phyloP scores from a whole-genome alignment of 2,888 invertebrate genomes.

The Encarsia formosa region DNA sequence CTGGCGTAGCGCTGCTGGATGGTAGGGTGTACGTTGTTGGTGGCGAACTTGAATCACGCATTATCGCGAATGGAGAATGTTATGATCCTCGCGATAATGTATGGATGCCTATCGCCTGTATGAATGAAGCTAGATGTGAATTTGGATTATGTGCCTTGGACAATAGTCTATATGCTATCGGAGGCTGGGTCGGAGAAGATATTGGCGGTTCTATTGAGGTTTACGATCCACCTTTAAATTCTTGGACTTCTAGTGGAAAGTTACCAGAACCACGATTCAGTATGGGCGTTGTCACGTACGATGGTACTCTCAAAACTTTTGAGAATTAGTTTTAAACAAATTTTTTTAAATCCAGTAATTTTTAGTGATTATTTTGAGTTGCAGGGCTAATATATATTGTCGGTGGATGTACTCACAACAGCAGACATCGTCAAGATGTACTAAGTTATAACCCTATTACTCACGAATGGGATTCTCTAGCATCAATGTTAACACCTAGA shows the following conservation, averaged over 20 bases:
- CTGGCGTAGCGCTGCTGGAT: slow-evolving; percentile 79
- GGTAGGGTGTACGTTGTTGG: slow-evolving; percentile 88
- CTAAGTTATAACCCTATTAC: slow-evolving; percentile 77
- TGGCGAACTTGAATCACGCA: slow-evolving; percentile 86
- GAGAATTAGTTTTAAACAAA: neutral
- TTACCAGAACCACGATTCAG: slow-evolving; percentile 84
- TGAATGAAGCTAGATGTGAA: slow-evolving; percentile 84
- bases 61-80: slow-evolving; percentile 82
- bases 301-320: slow-evolving; percentile 56
- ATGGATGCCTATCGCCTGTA: slow-evolving; percentile 54
- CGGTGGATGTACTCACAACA: slow-evolving; percentile 80
- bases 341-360: neutral
- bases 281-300: slow-evolving; percentile 84
- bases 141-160: slow-evolving; percentile 83
- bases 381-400: slow-evolving; percentile 82
- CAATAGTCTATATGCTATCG: slow-evolving; percentile 80
- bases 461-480: slow-evolving; percentile 72
- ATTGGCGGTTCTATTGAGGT: slow-evolving; percentile 85
- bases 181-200: slow-evolving; percentile 91
- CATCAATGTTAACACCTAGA: slow-evolving; percentile 75
- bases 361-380: slow-evolving; percentile 25
- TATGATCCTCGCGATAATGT: slow-evolving; percentile 67
- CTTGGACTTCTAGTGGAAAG: slow-evolving; percentile 73
- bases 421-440: slow-evolving; percentile 75
- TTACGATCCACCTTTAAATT: slow-evolving; percentile 74